A percentile compares a stretch with the other conserved stretches of the same genome.
These are phyloP conservation scores for Machimus atricapillus DNA, from an alignment of 2,888 invertebrate genomes.

Conservation along the genomic window DNA sequence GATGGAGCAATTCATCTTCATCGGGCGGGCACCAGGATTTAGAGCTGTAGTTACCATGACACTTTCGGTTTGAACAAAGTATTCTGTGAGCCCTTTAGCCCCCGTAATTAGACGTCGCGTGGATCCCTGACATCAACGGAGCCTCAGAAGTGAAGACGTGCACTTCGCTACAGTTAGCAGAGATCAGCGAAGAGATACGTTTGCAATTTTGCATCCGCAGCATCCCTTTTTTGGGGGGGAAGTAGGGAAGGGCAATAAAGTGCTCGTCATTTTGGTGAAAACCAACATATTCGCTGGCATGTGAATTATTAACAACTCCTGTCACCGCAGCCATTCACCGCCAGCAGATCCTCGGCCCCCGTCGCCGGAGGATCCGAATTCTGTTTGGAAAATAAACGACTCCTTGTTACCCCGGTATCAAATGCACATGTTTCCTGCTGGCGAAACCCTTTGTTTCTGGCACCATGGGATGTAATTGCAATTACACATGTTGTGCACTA, in stretches of 20 bases:
- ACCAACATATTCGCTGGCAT: constrained; percentile 27
- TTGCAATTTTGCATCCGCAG: background rate
- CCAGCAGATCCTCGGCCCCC: background rate
- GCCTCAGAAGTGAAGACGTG: background rate
- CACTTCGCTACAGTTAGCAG: background rate
- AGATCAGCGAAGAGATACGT: background rate
- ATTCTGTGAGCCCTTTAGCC: background rate
- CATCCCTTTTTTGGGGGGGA: background rate
- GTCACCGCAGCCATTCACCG: constrained; percentile 15
- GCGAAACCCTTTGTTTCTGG: constrained; percentile 26
- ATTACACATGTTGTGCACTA: constrained; percentile 30
- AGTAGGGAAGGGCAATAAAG: background rate
- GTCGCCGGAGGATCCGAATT: background rate
- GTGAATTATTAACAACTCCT: constrained; percentile 27
- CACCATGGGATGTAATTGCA: constrained; percentile 30
- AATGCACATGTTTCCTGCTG: constrained; percentile 33
- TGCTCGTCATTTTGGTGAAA: constrained; percentile 15
- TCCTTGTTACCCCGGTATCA: constrained; percentile 13
- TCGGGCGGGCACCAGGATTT: background rate
- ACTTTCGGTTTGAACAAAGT: constrained; percentile 6
- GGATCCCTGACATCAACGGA: background rate
- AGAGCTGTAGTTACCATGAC: background rate
- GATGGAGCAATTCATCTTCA: background rate
- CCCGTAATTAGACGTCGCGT: background rate
- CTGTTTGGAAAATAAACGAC: constrained; percentile 5